Evolutionary conservation across 2,888 invertebrate species (phyloP), one percentile per base, ranked within the genome.

Genomic region (Epistrophella euchroma): DNA sequence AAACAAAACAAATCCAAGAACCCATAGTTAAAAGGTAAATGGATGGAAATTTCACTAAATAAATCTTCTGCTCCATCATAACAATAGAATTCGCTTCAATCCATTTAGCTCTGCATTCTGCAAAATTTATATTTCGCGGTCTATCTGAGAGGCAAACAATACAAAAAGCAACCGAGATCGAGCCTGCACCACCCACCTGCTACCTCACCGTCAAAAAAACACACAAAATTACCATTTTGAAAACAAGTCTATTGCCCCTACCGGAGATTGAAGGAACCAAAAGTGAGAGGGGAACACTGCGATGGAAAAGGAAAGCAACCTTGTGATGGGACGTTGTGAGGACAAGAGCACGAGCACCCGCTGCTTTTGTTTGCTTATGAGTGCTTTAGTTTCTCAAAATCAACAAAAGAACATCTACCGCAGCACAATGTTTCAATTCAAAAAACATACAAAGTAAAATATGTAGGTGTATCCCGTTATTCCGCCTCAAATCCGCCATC

Each of bases 321-420:
- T n/a, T n/a, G n/a, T n/a, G n/a, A 77, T 19, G n/a, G 66, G 68
- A 72, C 72, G 60, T 68, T 76, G 62, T 56, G 47, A n/a, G n/a
- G n/a, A n/a, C n/a, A n/a, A n/a, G n/a, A n/a, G n/a, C n/a, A 71
- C 37, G 71, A 72, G 73, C 60, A 71, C 71, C 71, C 82, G 74
- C 71, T 74, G 74, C 71, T 74, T 74, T 82, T 82, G 86, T 86
- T 86, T 82, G 82, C 66, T 71, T 86, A 78, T 77, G 86, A 82
- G 82, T 82, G 77, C 86, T 86, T 86, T 86, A 82, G 77, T 82
- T 86, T 74, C 86, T 82, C 82, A 86, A 78, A 86, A 86, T 82
- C 86, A 86, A 86, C 86, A 86, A 86, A 86, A 86, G 86, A 82
- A 86, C 86, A 86, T 82, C 66, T 64, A 86, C 81, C 82, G 74